Evolutionary conservation across 2,888 invertebrate species (phyloP).

Genomic region (Caenorhabditis becei): DNA sequence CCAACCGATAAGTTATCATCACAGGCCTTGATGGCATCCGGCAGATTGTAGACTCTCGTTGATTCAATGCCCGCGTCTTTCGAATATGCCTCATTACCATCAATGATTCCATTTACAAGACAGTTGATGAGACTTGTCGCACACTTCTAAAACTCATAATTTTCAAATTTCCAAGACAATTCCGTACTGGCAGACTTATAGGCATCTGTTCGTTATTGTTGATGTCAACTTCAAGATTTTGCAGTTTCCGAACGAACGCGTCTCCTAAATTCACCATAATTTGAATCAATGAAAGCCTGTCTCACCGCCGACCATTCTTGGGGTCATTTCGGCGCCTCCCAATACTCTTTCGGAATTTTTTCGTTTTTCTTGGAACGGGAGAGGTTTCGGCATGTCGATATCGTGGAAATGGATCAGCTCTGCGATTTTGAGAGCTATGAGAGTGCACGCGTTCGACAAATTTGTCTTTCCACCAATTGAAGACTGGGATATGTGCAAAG

Average conservation of each 20-base stretch:
- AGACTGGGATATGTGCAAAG: conserved; percentile 67
- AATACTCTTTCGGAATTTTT: background rate
- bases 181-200: background rate
- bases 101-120: conserved; percentile 59
- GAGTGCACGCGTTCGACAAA: conserved; percentile 68
- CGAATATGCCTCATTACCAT: conserved; percentile 56
- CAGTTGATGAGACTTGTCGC: conserved; percentile 24
- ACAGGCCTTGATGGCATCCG: conserved; percentile 61
- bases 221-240: background rate
- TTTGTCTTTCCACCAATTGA: conserved; percentile 63
- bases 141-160: conserved; percentile 23
- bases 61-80: conserved; percentile 49
- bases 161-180: background rate
- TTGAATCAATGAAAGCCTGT: background rate
- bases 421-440: conserved; percentile 67
- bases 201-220: background rate
- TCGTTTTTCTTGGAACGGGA: background rate
- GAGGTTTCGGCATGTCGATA: conserved; percentile 47
- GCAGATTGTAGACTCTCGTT: conserved; percentile 58
- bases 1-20: conserved; percentile 32
- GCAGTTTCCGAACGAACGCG: background rate
- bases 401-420: conserved; percentile 59
- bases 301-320: background rate
- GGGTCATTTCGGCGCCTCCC: conserved; percentile 27
- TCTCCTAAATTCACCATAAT: background rate